phyloP scores from a whole-genome alignment of 2,797 vertebrate species.

The Lemur catta region DNA sequence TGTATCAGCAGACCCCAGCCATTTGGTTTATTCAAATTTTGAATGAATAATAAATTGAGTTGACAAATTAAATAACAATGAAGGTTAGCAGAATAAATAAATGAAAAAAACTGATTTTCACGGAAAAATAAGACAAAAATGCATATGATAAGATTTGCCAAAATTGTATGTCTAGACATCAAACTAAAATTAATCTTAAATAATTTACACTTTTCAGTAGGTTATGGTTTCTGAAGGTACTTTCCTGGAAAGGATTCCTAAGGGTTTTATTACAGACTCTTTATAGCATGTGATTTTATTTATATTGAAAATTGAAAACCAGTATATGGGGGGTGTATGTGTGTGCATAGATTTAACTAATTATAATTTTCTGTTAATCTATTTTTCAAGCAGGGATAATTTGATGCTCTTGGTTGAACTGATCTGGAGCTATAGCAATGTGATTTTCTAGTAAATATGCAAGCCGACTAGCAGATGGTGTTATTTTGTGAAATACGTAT shows the following conservation, averaged over 20 bases:
- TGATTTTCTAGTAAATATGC: neutral
- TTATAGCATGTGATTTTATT: neutral
- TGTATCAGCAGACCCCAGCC: neutral
- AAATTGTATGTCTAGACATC: neutral
- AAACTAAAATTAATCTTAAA: neutral
- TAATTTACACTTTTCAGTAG: neutral
- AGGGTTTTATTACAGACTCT: neutral
- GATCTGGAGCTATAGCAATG: neutral
- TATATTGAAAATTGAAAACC: neutral
- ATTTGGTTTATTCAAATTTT: neutral
- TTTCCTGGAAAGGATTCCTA: neutral
- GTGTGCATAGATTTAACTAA: neutral
- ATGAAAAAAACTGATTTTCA: neutral
- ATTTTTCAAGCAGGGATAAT: neutral
- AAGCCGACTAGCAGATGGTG: neutral
- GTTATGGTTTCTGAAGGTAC: neutral
- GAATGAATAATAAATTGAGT: neutral
- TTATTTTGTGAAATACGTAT: neutral
- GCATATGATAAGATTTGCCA: neutral
- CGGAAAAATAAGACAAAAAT: neutral
- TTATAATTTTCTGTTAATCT: constrained; percentile 13
- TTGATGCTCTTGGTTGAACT: neutral
- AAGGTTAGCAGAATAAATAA: neutral
- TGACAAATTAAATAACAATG: neutral
- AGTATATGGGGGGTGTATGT: neutral